Conservation (phyloP, 1,140 invertebrate species). For the Meloidogyne floridensis region DNA sequence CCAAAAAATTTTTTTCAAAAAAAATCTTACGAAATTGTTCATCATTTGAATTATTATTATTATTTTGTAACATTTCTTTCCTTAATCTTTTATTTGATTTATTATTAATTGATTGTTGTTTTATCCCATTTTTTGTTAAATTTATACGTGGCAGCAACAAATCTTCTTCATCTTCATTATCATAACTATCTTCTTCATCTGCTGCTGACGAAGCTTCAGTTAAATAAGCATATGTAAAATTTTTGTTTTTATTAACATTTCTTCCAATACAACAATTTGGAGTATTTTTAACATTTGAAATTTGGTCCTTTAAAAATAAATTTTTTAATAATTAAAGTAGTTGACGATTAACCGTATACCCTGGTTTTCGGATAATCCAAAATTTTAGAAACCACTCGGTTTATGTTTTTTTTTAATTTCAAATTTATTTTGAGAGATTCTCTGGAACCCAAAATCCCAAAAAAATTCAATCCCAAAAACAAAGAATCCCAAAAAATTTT, state of each 20-base stretch:
- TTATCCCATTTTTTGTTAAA: neutral
- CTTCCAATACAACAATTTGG: neutral
- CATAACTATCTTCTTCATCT: slow-evolving; percentile 13
- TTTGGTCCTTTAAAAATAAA: neutral
- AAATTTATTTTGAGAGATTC: too few relatives aligned
- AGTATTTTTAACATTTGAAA: neutral
- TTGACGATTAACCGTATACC: too few relatives aligned
- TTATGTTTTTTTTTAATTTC: too few relatives aligned
- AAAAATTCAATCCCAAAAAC: too few relatives aligned
- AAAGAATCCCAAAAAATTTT: too few relatives aligned
- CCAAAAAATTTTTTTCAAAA: neutral
- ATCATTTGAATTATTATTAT: neutral
- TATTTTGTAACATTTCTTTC: neutral
- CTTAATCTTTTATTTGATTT: neutral
- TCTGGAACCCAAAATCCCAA: too few relatives aligned
- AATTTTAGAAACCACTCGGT: too few relatives aligned
- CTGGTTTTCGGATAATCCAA: too few relatives aligned
- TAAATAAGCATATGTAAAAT: slow-evolving; percentile 20
- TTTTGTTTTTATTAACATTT: neutral
- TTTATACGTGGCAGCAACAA: neutral
- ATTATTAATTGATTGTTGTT: neutral
- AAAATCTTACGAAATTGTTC: neutral
- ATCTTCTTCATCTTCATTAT: slow-evolving; percentile 1
- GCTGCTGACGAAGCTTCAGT: slow-evolving; percentile 34
- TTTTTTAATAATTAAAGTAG: neutral